These are phyloP conservation scores for Thomomys bottae DNA, from an alignment of 2,113 vertebrate species.

Conservation along the genomic window DNA sequence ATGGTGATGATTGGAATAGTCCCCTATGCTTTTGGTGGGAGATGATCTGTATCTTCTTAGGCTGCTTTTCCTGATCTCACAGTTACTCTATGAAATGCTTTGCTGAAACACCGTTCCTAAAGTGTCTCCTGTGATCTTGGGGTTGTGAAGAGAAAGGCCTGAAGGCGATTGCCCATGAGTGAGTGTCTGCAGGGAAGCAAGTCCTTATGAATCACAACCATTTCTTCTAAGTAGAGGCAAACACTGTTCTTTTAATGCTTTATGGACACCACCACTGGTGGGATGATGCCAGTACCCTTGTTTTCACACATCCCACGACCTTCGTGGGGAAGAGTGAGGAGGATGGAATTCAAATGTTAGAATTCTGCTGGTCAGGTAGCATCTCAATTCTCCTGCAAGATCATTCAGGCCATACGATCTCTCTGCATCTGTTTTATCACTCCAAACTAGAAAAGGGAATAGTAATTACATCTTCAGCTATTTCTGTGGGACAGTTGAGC, in stretches of 20 bases:
- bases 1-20: neutral
- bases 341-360: neutral
- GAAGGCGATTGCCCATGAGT: conserved; percentile 40
- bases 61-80: neutral
- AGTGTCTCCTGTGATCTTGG: neutral
- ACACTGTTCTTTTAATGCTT: conserved; percentile 32
- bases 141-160: conserved; percentile 20
- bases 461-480: conserved; percentile 17
- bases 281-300: neutral
- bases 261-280: neutral
- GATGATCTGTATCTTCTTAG: neutral
- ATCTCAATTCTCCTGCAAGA: neutral
- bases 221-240: conserved; percentile 59
- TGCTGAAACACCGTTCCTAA: conserved; percentile 37
- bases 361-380: neutral
- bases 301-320: neutral
- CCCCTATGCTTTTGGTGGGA: neutral
- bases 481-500: conserved; percentile 23
- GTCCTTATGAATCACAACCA: conserved; percentile 56
- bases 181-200: conserved; percentile 61
- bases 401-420: neutral
- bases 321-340: neutral
- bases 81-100: conserved; percentile 22
- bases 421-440: neutral
- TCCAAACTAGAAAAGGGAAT: conserved; percentile 36